Base-by-base conservation (phyloP, 2,888 invertebrate species). In the Watsonalla cultraria region DNA sequence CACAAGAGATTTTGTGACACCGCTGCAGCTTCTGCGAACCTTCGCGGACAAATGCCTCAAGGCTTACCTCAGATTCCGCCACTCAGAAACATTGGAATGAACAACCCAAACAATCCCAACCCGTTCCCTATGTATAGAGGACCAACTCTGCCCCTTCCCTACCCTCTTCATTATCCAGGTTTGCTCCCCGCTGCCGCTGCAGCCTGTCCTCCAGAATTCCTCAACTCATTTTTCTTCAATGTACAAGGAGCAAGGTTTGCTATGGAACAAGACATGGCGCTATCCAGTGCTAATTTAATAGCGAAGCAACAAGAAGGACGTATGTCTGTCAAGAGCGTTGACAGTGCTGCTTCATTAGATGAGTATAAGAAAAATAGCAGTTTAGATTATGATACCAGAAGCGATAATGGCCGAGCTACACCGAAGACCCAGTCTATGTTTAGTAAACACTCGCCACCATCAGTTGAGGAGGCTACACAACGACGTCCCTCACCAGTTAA, bases 1-100 rank as follows among this genome's bases (percentile, higher is more conserved):
- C 99, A 99, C 86, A 98, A 98, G 88, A 92, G 98, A 65, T 98
- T 98, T 90, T 99, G 99, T 86, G 98, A 98, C 82, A 96, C 97
- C 4, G 94, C 92, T 33, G 89, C 92, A 51, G 77, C 81, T 54
- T 76, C 82, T 67, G 82, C 86, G 54, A 79, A 91, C 73, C 87
- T 91, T 58, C 69, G 92, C 78, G 77, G 92, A 70, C 80, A 85
- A 60, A 74, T 90, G 64, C 78, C 85, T 4, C 90, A 86, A 63
- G 84, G 87, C 39, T 60, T 90, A 11, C 75, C 86, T 0, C 90
- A 88, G 62, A 84, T 90, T 51, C 79, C 90, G 1, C 65, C 82
- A 8, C 60, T 91, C 53, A 78, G 84, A 54, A 88, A 88, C 82
- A 84, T 90, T 62, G 82, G 81, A 45, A 87, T 89, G 89, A 84